Evolutionary conservation across 2,797 vertebrate genomes (phyloP).

Genomic region (Siniperca scherzeri): DNA sequence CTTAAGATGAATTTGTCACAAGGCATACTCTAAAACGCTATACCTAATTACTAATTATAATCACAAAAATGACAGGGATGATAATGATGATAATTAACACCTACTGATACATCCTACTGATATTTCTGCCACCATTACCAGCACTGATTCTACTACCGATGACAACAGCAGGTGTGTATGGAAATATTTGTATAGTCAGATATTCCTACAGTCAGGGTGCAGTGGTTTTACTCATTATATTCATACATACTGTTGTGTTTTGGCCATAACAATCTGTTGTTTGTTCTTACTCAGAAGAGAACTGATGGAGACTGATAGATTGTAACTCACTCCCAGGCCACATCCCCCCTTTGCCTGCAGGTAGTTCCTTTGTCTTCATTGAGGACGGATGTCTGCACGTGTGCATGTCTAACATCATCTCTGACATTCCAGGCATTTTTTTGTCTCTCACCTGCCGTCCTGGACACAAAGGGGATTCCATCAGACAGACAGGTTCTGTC

Average conservation of each 20-base stretch:
- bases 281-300: not conserved
- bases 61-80: not conserved
- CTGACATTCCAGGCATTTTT: slow-evolving; percentile 65
- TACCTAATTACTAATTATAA: not conserved
- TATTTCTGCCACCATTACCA: not conserved
- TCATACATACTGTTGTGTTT: not conserved
- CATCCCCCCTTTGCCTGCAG: slow-evolving; percentile 32
- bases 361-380: slow-evolving; percentile 46
- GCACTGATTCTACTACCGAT: not conserved
- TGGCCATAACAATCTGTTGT: not conserved
- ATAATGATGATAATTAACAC: not conserved
- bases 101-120: not conserved
- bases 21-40: not conserved
- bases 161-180: not conserved
- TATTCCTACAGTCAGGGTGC: not conserved
- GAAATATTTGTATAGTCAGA: not conserved
- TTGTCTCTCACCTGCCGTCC: slow-evolving; percentile 50
- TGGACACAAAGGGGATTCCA: slow-evolving; percentile 44
- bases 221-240: not conserved
- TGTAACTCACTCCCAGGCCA: slow-evolving; percentile 16
- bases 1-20: slow-evolving; percentile 1
- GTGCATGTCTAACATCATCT: slow-evolving; percentile 41
- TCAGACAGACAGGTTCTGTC: slow-evolving; percentile 29
- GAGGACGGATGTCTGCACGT: slow-evolving; percentile 7
- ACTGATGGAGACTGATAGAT: slow-evolving; percentile 32